Percentiles rank a stretch among this genome's conserved stretches.
Conservation (phyloP, 1,140 invertebrate species). For the Daktulosphaira vitifoliae region DNA sequence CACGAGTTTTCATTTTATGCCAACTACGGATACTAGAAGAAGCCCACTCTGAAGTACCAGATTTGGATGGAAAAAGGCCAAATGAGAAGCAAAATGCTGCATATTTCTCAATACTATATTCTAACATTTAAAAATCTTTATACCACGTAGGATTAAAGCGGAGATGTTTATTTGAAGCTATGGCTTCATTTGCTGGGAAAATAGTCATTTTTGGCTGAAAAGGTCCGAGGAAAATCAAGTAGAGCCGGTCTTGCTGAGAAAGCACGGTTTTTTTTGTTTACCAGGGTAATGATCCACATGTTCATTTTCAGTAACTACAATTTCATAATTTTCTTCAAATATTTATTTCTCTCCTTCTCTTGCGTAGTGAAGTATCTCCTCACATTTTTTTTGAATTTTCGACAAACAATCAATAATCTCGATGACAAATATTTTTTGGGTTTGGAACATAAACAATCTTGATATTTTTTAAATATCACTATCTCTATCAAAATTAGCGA, state of each 20-base stretch:
- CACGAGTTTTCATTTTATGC: conserved; percentile 14
- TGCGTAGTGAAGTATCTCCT: too few relatives aligned
- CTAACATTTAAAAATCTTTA: conserved; percentile 3
- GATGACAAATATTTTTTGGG: conserved; percentile 2
- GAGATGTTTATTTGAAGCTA: background rate
- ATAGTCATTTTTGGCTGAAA: conserved; percentile 1
- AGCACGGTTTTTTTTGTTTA: background rate
- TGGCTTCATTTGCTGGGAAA: conserved; percentile 8
- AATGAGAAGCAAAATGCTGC: conserved; percentile 10
- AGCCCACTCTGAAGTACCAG: conserved; percentile 13
- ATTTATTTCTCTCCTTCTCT: background rate
- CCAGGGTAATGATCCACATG: background rate
- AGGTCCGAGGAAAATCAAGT: conserved; percentile 1
- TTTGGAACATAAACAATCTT: conserved; percentile 16
- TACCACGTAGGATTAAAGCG: conserved; percentile 2
- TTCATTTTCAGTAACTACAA: conserved; percentile 8
- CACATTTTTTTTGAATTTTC: conserved; percentile 11
- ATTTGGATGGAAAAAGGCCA: background rate
- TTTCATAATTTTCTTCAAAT: conserved; percentile 9
- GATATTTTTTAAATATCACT: conserved; percentile 16
- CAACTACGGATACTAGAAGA: conserved; percentile 3
- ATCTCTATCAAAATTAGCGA: conserved; percentile 16
- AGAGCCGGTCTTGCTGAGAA: background rate
- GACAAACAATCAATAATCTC: conserved; percentile 9
- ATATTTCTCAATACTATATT: conserved; percentile 4